A percentile compares a stretch with the other conserved stretches of the same genome.
phyloP scores from a whole-genome alignment of 2,888 invertebrate species.

The Bhutanitis thaidina region DNA sequence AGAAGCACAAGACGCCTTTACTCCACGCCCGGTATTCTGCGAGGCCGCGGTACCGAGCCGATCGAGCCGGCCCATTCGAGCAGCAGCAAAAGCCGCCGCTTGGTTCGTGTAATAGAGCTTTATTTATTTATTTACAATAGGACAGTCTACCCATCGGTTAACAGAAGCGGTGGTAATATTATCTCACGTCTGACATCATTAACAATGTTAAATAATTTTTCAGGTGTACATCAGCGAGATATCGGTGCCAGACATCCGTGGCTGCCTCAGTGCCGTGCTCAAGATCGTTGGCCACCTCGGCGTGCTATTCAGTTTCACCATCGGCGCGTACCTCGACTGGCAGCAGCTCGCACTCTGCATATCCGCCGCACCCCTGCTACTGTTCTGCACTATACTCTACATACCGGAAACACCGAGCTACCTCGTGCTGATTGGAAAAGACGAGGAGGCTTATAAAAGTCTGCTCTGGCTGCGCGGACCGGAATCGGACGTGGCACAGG shows the following conservation, averaged over 20 bases:
- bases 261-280: slow-evolving; percentile 90
- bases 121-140: too few species aligned
- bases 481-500: slow-evolving; percentile 87
- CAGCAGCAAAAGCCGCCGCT: too few species aligned
- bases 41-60: too few species aligned
- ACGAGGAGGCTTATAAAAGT: slow-evolving; percentile 82
- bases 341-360: slow-evolving; percentile 90
- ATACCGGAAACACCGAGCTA: slow-evolving; percentile 95
- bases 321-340: slow-evolving; percentile 92
- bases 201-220: slow-evolving; percentile 24
- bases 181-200: too few species aligned
- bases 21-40: too few species aligned
- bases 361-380: slow-evolving; percentile 87
- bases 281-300: slow-evolving; percentile 93
- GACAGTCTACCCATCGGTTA: too few species aligned
- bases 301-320: slow-evolving; percentile 89
- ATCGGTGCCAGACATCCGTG: slow-evolving; percentile 91
- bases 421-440: slow-evolving; percentile 87
- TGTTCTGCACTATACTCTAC: slow-evolving; percentile 87
- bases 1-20: too few species aligned
- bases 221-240: slow-evolving; percentile 95
- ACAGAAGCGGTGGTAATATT: too few species aligned
- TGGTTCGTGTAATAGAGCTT: too few species aligned
- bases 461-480: slow-evolving; percentile 91
- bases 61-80: too few species aligned